Conservation (phyloP, 2,113 vertebrate genomes). For the Gavialis gangeticus region DNA sequence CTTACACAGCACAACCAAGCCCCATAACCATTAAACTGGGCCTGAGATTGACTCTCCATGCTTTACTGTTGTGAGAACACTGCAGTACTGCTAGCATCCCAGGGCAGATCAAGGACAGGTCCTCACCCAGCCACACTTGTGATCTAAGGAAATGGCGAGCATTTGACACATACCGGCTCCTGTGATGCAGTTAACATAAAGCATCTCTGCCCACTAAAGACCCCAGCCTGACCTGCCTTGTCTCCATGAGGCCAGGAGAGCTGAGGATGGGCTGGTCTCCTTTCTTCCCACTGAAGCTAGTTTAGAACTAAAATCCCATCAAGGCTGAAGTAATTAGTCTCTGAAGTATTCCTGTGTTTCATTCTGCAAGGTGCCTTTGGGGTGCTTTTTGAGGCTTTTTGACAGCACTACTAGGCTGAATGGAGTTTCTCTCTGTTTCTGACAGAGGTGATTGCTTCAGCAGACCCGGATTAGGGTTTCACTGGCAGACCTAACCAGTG, state of each 20-base stretch:
- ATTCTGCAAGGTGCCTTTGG: neutral
- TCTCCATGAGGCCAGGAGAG: neutral
- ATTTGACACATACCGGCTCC: neutral
- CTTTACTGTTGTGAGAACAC: neutral
- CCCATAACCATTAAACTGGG: neutral
- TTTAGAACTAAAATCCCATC: neutral
- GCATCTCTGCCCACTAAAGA: neutral
- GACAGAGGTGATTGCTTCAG: neutral
- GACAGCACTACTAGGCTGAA: neutral
- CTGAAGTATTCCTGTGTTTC: neutral
- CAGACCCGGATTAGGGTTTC: neutral
- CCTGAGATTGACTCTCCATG: neutral
- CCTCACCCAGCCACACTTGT: neutral
- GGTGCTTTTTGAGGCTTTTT: rapidly evolving
- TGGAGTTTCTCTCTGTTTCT: rapidly evolving
- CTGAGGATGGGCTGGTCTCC: neutral
- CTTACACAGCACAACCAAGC: neutral
- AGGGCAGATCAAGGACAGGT: neutral
- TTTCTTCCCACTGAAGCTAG: neutral
- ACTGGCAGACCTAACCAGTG: rapidly evolving
- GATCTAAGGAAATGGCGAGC: neutral
- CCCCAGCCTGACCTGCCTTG: neutral
- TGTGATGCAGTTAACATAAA: neutral
- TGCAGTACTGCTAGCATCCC: neutral
- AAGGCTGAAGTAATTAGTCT: neutral